These are phyloP conservation scores for Carcharodon carcharias DNA, from an alignment of 2,797 vertebrate genomes.

Conservation along the genomic window DNA sequence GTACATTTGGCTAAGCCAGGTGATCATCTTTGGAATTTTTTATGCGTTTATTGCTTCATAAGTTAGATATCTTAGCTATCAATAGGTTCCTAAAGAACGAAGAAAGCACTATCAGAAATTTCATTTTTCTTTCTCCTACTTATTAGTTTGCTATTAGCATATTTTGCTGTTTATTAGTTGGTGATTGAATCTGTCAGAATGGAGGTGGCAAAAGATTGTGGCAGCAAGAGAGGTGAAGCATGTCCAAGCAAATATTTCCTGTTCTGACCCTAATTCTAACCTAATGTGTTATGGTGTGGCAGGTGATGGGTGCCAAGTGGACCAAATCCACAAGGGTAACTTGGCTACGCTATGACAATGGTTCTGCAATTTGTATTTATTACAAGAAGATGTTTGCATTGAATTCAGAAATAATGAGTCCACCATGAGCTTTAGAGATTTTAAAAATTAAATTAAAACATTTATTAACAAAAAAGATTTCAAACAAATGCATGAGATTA, in stretches of 20 bases:
- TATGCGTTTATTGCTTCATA: background rate
- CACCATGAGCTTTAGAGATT: no score
- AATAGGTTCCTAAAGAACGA: background rate
- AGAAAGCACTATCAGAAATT: background rate
- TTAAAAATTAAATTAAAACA: no score
- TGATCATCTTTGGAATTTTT: no score
- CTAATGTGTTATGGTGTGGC: background rate
- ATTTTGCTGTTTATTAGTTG: background rate
- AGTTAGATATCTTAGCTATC: background rate
- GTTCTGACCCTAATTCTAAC: background rate
- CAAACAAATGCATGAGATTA: no score
- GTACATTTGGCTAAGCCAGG: no score
- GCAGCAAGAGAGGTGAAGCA: background rate
- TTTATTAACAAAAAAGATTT: no score
- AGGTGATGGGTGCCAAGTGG: no score
- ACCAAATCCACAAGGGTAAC: no score
- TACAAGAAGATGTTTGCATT: no score
- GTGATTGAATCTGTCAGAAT: background rate
- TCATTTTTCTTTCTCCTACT: background rate
- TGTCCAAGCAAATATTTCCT: background rate
- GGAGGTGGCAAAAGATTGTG: background rate
- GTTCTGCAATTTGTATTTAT: no score
- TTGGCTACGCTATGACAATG: no score
- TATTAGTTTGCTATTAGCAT: background rate
- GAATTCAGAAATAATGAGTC: no score